These are phyloP conservation scores for Geodia barretti DNA, from an alignment of 37 sponge, comb jelly and placozoan species.

Conservation along the genomic window DNA sequence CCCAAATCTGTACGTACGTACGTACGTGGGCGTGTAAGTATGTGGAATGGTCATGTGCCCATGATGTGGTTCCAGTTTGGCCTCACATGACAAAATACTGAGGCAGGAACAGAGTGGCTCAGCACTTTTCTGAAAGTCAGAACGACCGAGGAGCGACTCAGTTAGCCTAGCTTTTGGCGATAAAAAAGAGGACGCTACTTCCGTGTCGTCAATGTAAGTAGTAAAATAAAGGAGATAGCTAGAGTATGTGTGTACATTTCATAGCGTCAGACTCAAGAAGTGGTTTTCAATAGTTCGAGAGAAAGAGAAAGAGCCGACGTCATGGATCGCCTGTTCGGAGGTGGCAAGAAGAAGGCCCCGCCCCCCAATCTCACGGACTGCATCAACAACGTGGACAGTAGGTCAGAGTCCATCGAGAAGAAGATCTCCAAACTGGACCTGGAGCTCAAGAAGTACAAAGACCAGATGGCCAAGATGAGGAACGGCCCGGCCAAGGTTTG, in stretches of 20 bases:
- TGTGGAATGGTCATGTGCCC: too few relatives aligned
- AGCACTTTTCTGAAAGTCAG: too few relatives aligned
- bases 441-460: conserved; percentile 93
- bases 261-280: not conserved
- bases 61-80: not conserved
- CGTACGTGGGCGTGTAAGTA: too few relatives aligned
- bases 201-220: too few relatives aligned
- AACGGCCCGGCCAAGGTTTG: conserved; percentile 96
- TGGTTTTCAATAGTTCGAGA: not conserved
- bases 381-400: conserved; percentile 83
- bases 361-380: conserved; percentile 94
- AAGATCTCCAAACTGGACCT: conserved; percentile 95
- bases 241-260: not conserved
- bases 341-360: conserved; percentile 87
- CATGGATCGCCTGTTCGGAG: conserved; percentile 98
- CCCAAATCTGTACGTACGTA: too few relatives aligned
- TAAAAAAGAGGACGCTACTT: too few relatives aligned
- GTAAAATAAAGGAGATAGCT: too few relatives aligned
- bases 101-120: not conserved
- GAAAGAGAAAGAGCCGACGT: too few relatives aligned
- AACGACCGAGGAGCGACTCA: not conserved
- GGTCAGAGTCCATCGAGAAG: conserved; percentile 97
- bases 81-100: not conserved
- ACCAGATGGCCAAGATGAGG: conserved; percentile 99
- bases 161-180: not conserved